These are phyloP conservation scores for Syrmaticus mikado DNA, from an alignment of 2,113 vertebrate species.

Conservation along the genomic window DNA sequence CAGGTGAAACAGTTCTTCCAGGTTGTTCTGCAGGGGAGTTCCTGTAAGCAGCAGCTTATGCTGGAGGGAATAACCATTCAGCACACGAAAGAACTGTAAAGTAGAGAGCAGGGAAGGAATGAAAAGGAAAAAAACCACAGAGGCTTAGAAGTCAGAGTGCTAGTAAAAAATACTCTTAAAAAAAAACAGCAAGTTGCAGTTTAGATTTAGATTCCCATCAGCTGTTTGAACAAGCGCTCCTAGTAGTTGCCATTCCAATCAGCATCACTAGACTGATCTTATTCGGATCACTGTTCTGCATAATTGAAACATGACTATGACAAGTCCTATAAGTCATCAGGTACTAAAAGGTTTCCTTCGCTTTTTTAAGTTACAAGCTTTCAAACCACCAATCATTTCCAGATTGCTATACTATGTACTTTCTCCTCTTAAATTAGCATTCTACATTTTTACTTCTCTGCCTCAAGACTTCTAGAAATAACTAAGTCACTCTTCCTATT, in stretches of 20 bases:
- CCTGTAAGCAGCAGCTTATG: slow-evolving; percentile 96
- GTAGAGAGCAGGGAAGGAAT: neutral
- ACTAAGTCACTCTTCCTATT: slow-evolving; percentile 48
- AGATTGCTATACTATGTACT: neutral
- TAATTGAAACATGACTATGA: neutral
- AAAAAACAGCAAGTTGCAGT: neutral
- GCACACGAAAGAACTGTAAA: slow-evolving; percentile 92
- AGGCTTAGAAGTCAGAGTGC: neutral
- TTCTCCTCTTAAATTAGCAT: neutral
- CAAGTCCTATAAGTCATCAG: neutral
- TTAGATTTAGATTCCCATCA: neutral
- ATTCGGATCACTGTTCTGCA: neutral
- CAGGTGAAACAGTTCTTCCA: slow-evolving; percentile 96
- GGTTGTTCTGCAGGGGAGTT: slow-evolving; percentile 96
- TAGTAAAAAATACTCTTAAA: neutral
- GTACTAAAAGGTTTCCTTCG: neutral
- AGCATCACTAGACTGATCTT: neutral
- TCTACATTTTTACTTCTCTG: neutral
- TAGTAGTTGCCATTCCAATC: neutral
- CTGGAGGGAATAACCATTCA: slow-evolving; percentile 96
- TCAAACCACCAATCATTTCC: neutral
- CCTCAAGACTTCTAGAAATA: slow-evolving; percentile 54
- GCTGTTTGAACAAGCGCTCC: neutral
- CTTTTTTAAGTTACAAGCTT: neutral
- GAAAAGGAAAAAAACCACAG: neutral